A percentile compares a stretch with the other conserved stretches of the same genome.
Evolutionary conservation across 2,888 invertebrate species (phyloP).

Genomic region (Suillia variegata): DNA sequence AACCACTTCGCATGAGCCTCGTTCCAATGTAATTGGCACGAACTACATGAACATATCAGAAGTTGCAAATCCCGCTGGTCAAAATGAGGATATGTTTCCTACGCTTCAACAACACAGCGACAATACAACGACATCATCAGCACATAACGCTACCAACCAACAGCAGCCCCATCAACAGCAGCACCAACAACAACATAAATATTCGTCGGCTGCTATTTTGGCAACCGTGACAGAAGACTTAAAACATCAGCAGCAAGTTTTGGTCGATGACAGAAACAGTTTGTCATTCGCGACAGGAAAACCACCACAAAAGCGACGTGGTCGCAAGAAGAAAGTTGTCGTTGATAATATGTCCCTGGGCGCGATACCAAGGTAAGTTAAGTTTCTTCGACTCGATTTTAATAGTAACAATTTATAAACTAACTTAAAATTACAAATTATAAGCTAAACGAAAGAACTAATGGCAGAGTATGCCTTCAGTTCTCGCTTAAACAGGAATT

Average conservation of each 20-base stretch:
- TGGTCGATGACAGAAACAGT: background rate
- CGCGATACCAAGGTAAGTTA: slow-evolving; percentile 13
- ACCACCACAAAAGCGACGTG: slow-evolving; percentile 75
- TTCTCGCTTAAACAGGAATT: too few species aligned
- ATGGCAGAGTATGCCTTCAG: too few species aligned
- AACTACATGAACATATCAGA: slow-evolving; percentile 4
- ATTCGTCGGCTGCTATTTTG: too few species aligned
- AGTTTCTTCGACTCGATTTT: too few species aligned
- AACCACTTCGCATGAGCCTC: slow-evolving; percentile 3
- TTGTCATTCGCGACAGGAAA: slow-evolving; percentile 26
- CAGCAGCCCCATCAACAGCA: background rate
- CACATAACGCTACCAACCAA: slow-evolving; percentile 10
- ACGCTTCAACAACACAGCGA: too few species aligned
- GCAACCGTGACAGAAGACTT: too few species aligned
- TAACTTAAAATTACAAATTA: too few species aligned
- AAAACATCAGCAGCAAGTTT: slow-evolving; percentile 1
- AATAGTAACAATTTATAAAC: too few species aligned
- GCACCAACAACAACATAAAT: too few species aligned
- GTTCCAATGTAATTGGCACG: background rate
- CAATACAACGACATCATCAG: too few species aligned
- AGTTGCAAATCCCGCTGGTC: slow-evolving; percentile 15
- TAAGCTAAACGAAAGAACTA: too few species aligned
- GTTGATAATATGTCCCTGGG: slow-evolving; percentile 8
- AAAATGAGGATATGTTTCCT: slow-evolving; percentile 25
- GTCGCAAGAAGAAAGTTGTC: slow-evolving; percentile 80